phyloP scores from a whole-genome alignment of 2,797 vertebrate genomes.

The Sitta carolinensis region DNA sequence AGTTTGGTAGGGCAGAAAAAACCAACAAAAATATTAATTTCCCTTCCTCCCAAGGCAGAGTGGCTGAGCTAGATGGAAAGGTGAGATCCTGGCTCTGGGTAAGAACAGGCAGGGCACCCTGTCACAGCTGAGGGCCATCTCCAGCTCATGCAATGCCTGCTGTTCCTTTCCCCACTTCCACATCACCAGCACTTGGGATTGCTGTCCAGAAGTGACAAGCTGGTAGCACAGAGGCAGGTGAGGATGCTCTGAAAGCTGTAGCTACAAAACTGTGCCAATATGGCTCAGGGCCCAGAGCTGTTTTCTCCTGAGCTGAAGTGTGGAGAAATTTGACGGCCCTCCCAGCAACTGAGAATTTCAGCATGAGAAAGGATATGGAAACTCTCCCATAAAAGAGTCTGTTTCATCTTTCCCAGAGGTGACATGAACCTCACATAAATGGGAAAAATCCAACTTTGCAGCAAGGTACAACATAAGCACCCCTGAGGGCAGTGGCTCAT shows the following conservation, averaged over 20 bases:
- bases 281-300: not conserved
- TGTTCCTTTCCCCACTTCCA: not conserved
- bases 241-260: not conserved
- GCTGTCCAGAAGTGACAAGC: not conserved
- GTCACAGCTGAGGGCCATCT: not conserved
- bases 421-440: not conserved
- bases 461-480: fast-evolving
- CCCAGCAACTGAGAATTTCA: not conserved
- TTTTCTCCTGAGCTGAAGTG: not conserved
- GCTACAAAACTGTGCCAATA: not conserved
- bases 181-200: fast-evolving
- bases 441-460: not conserved
- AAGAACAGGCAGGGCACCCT: not conserved
- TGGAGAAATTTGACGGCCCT: not conserved
- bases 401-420: not conserved
- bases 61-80: not conserved
- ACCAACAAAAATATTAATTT: not conserved
- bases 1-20: not conserved
- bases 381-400: not conserved
- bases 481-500: not conserved
- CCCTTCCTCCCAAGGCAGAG: not conserved
- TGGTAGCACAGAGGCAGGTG: not conserved
- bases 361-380: not conserved
- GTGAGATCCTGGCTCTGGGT: not conserved
- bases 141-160: fast-evolving